Evolutionary conservation across 2,113 vertebrate species (phyloP).

Genomic region (Vicugna pacos): DNA sequence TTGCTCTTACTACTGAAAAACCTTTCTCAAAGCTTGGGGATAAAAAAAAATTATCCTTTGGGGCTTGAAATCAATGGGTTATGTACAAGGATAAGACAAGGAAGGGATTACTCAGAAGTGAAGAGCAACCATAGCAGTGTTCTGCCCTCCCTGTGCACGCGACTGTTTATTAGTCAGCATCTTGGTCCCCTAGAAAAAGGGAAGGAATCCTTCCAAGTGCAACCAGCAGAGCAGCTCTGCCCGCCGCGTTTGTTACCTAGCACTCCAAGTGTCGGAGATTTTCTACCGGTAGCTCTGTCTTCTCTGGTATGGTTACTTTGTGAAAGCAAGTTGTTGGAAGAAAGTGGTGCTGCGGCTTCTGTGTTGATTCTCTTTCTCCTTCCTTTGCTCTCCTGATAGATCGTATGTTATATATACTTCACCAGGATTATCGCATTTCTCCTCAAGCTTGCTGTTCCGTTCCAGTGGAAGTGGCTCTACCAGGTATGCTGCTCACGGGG

Average conservation of each 20-base stretch:
- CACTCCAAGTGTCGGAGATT: neutral
- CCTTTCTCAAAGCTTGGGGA: neutral
- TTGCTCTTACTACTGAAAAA: neutral
- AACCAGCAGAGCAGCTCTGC: accelerated
- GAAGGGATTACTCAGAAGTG: neutral
- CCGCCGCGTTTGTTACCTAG: neutral
- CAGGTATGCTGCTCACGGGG: constrained; percentile 86
- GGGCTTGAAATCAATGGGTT: neutral
- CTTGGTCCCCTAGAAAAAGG: neutral
- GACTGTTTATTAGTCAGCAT: accelerated
- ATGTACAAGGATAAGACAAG: accelerated
- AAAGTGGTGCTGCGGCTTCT: neutral
- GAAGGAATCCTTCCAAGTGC: neutral
- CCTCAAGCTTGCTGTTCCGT: constrained; percentile 93
- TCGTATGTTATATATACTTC: constrained; percentile 95
- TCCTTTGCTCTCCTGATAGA: constrained; percentile 82
- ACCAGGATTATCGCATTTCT: constrained; percentile 94
- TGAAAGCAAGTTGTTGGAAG: neutral
- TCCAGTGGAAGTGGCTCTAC: constrained; percentile 95
- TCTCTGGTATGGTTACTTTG: constrained; percentile 9
- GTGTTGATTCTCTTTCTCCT: neutral
- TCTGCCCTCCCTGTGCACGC: accelerated
- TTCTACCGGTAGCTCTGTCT: neutral
- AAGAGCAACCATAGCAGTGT: accelerated
- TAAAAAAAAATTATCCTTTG: neutral